Base-by-base conservation (phyloP, 2,888 invertebrate genomes). In the Drosophila cognata region DNA sequence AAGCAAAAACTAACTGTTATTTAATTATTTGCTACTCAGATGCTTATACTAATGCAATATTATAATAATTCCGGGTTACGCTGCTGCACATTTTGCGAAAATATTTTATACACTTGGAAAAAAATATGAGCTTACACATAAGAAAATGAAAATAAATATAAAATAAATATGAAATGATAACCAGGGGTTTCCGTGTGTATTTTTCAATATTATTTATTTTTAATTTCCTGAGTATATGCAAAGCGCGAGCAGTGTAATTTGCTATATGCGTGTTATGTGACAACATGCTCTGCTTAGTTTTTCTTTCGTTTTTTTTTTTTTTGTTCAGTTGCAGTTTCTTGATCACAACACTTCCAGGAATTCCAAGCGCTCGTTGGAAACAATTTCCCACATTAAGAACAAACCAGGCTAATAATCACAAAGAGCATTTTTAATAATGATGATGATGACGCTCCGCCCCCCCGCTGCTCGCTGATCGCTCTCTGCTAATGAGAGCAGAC, bases 401-500 rank as follows among this genome's bases (percentile, higher is more conserved):
- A 56, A 38, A 28, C 63, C 82, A 71, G 80, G 85, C 85, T 76
- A 84, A 85, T 89, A 89, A 89, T 82, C 81, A 78, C 63, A 74
- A 77, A 76, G 70, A 85, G 58, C 57, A 75, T 71, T 72, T 70
- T 64, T 84, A 69, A 86, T 76, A 79, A 88, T 59, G 59, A 80
- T 65, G 60, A 56, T 58, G 52, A 25, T 16, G 25, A 21, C 21
- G 16, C 46, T 16, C 48, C 28, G 29, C 33, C 33, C 21, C 57
- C 68, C 62, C 46, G 71, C 64, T 52, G 57, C 59, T 57, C 55
- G 52, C 46, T 36, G 35, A 59, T 61, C 71, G 55, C 60, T 74
- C 62, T n/a, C 74, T 64, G 71, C 88, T 89, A 89, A 89, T 89
- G 89, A 89, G 87, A 77, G 74, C 89, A 63, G 55, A 69, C 59